Evolutionary conservation across 2,113 vertebrate genomes (phyloP), one percentile per base, ranked within the genome.

Genomic region (Sterna hirundo): DNA sequence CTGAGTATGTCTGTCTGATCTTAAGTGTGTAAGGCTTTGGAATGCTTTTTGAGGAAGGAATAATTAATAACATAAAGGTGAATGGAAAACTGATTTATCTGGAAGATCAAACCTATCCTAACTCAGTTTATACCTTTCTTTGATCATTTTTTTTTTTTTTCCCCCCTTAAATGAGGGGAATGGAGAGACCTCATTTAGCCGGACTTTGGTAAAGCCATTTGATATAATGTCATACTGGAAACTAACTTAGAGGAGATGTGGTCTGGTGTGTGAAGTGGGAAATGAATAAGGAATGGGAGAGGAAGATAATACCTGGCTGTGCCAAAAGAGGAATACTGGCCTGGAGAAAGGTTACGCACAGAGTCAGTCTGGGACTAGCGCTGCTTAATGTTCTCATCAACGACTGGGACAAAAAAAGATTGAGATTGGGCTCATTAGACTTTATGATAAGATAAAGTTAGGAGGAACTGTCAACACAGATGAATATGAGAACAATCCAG

Each of bases 51-150:
- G 77, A 90, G 23, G 62, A 78, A 74, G 40, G 47, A 89, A 47
- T 93, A 87, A 92, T 86, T 86, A 88, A 54, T 90, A 87, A 84
- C 78, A 81, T 75, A 89, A 79, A 93, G 51, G 65, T 92, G 78
- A 90, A 81, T 91, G 80, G 83, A 77, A 95, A 84, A n/a, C 2
- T 0, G 46, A 52, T 70, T 93, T 75, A 46, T 85, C 82, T 93
- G 49, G 17, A 87, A 90, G 46, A 87, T 75, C 65, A 93, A 70
- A 66, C 34, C 7, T 84, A 70, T 55, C 36, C 20, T 40, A 80
- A 83, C n/a, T 83, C 3, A 66, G 83, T 93, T 83, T 55, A 60
- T 78, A 74, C 32, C 30, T 74, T 81, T 15, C 66, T 88, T 69
- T 70, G 68, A 60, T 83, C 9, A 21, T 2, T 4, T 29, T 49